Evolutionary conservation across 2,113 vertebrate genomes (phyloP).

Genomic region (Nanorana parkeri): DNA sequence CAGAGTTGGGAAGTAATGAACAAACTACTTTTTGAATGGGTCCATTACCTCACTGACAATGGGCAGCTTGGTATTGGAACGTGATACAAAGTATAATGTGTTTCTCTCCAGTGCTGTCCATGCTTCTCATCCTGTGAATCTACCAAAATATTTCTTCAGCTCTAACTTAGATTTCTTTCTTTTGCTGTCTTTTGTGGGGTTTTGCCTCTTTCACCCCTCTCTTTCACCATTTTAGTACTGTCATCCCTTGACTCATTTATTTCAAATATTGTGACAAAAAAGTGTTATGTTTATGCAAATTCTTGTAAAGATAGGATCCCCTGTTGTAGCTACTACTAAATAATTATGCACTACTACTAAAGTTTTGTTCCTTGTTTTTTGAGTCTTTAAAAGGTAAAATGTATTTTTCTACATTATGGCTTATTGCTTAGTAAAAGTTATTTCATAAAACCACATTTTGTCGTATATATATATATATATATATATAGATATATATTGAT

Average conservation of each 20-base stretch:
- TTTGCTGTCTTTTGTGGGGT: constrained; percentile 67
- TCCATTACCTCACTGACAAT: constrained; percentile 66
- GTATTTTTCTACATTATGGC: constrained; percentile 88
- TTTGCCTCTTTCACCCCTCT: constrained; percentile 52
- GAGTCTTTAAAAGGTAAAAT: constrained; percentile 83
- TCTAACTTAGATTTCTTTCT: constrained; percentile 62
- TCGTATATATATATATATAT: constrained; percentile 64
- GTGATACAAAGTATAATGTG: constrained; percentile 86
- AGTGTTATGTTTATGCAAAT: constrained; percentile 78
- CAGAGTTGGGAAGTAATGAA: constrained; percentile 57
- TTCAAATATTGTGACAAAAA: constrained; percentile 75
- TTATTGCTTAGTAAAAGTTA: constrained; percentile 86
- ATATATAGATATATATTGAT: no score
- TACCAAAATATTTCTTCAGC: constrained; percentile 68
- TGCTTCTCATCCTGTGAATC: constrained; percentile 74
- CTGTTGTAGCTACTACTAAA: constrained; percentile 79
- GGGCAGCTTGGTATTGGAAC: constrained; percentile 74
- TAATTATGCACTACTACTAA: constrained; percentile 79
- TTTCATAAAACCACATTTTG: constrained; percentile 84
- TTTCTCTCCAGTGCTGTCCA: constrained; percentile 86
- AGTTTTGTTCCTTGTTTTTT: constrained; percentile 81
- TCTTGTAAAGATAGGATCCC: constrained; percentile 80
- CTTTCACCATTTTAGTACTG: constrained; percentile 66
- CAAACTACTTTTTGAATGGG: constrained; percentile 57
- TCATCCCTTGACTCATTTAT: constrained; percentile 66